Conservation (phyloP, 2,888 invertebrate species). For the Orthonevra nobilis region DNA sequence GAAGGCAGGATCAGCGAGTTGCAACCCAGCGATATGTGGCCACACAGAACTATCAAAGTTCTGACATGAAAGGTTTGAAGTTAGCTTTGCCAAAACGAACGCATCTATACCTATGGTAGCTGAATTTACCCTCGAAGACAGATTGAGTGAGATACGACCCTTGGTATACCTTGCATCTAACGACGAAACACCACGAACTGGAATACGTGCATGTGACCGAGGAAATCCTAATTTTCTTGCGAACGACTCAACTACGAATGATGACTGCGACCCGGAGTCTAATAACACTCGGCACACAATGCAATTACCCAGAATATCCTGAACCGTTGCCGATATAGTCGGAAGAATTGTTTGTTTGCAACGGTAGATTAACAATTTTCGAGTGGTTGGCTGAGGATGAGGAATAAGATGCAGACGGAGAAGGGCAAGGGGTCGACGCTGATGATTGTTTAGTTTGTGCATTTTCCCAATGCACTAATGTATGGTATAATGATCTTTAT, state of each 20-base stretch:
- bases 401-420: background rate
- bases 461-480: background rate
- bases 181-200: conserved; percentile 7
- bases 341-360: conserved; percentile 2
- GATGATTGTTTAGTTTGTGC: background rate
- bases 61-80: conserved; percentile 8
- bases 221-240: background rate
- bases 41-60: background rate
- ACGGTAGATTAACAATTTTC: too few relatives aligned
- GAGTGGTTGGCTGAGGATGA: background rate
- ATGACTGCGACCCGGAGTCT: conserved; percentile 12
- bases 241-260: conserved; percentile 5
- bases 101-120: background rate
- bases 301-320: background rate
- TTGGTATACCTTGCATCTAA: conserved; percentile 12
- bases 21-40: background rate
- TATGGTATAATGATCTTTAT: background rate
- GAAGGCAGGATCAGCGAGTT: background rate
- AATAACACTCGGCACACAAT: conserved; percentile 8
- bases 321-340: conserved; percentile 9
- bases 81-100: background rate
- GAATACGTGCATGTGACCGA: background rate
- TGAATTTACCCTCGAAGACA: background rate
- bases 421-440: background rate
- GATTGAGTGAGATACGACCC: conserved; percentile 1